Evolutionary conservation across 2,888 invertebrate genomes (phyloP).

Genomic region (Eupithecia centaureata): DNA sequence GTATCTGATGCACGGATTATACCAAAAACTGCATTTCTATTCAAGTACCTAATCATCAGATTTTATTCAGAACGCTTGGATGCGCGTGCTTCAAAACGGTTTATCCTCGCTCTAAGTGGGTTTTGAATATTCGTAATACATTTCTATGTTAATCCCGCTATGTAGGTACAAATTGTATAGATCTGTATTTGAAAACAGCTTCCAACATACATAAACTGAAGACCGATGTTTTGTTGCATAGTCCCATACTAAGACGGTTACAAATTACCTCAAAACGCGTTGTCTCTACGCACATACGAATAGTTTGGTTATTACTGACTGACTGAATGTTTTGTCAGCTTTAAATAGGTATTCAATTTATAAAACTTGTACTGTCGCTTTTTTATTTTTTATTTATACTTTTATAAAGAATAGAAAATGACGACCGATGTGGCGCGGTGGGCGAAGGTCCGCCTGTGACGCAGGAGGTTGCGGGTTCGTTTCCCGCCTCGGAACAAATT

Average conservation of each 20-base stretch:
- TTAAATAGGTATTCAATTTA: not conserved
- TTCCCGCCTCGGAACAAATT: too few relatives aligned
- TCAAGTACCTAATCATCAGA: too few relatives aligned
- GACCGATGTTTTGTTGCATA: not conserved
- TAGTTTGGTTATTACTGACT: not conserved
- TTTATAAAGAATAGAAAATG: too few relatives aligned
- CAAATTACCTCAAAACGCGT: slow-evolving; percentile 25
- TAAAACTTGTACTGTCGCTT: not conserved
- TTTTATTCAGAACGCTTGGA: not conserved
- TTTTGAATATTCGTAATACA: not conserved
- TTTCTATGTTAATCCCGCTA: not conserved
- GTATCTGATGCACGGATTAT: too few relatives aligned
- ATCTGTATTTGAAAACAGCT: not conserved
- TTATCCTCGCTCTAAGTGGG: not conserved
- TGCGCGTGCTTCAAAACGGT: not conserved
- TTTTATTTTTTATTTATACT: too few relatives aligned
- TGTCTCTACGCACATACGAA: not conserved
- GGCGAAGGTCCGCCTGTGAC: too few relatives aligned
- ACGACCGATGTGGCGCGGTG: too few relatives aligned
- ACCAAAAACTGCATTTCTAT: too few relatives aligned
- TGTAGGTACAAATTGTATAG: not conserved
- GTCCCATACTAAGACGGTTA: slow-evolving; percentile 6
- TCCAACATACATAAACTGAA: not conserved
- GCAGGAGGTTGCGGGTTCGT: too few relatives aligned
- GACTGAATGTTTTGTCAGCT: not conserved